A percentile compares a stretch with the other conserved stretches of the same genome.
phyloP scores from a whole-genome alignment of 2,888 invertebrate genomes.

The Tipula lateralis region DNA sequence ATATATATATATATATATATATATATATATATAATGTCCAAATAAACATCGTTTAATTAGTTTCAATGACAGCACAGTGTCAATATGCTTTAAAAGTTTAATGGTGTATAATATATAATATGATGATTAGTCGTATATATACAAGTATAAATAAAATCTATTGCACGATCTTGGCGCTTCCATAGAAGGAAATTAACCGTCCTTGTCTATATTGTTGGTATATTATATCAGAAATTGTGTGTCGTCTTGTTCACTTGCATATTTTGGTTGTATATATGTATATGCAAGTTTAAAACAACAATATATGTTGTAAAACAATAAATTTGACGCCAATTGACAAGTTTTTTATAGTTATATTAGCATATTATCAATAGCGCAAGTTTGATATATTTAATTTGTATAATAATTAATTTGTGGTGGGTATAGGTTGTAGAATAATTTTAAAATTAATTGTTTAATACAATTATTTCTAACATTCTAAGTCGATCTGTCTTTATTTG shows the following conservation, averaged over 20 bases:
- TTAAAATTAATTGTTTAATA: neutral
- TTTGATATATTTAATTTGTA: neutral
- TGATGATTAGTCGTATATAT: neutral
- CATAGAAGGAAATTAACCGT: neutral
- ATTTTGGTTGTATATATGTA: neutral
- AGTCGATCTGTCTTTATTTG: neutral
- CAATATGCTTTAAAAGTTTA: neutral
- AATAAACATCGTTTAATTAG: neutral
- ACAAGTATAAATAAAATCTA: neutral
- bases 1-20: neutral
- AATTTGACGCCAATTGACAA: slow-evolving; percentile 11
- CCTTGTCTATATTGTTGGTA: neutral
- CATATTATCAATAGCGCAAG: slow-evolving; percentile 13
- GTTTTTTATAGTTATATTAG: neutral
- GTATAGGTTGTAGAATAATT: neutral
- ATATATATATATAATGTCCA: neutral
- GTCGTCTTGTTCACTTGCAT: neutral
- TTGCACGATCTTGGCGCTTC: neutral
- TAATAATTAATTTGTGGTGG: neutral
- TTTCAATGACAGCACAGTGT: neutral
- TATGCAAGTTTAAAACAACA: neutral
- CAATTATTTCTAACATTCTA: neutral
- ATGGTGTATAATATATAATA: neutral
- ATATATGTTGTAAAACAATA: neutral
- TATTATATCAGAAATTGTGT: neutral